phyloP scores from a whole-genome alignment of 2,113 vertebrate genomes.

The Lynx canadensis region DNA sequence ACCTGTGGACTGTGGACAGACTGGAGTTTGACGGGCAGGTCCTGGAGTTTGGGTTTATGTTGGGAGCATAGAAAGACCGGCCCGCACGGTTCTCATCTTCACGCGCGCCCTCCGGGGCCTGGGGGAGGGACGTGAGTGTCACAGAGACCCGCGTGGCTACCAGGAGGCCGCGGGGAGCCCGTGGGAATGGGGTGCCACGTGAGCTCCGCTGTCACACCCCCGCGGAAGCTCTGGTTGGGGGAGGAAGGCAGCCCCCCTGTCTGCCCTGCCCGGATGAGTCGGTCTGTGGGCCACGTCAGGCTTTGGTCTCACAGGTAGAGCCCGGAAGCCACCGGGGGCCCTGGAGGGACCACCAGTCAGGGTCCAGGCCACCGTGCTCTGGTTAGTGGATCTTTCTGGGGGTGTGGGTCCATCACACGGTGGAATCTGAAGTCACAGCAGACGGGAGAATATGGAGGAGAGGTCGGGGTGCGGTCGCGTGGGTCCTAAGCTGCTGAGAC shows the following conservation, averaged over 20 bases:
- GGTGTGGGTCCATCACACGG: too few relatives aligned
- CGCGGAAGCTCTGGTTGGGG: not conserved
- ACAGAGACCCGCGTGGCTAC: too few relatives aligned
- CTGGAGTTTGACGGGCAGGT: too few relatives aligned
- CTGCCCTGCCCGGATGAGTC: not conserved
- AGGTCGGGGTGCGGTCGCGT: not conserved
- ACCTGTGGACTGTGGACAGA: too few relatives aligned
- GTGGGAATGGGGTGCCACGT: too few relatives aligned
- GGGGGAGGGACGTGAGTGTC: too few relatives aligned
- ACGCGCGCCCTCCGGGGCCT: too few relatives aligned
- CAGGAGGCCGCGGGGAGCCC: too few relatives aligned
- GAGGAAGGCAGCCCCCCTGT: not conserved
- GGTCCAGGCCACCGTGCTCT: not conserved
- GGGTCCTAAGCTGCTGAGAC: not conserved
- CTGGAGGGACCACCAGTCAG: not conserved
- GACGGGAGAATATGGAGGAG: not conserved
- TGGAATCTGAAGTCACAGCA: not conserved
- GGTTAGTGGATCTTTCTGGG: not conserved
- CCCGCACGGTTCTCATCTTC: too few relatives aligned
- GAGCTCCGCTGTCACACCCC: too few relatives aligned
- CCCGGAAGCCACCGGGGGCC: not conserved
- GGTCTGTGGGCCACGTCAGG: not conserved
- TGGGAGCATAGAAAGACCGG: too few relatives aligned
- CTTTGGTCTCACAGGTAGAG: not conserved
- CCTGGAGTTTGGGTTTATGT: too few relatives aligned